These are phyloP conservation scores for Gymnobelideus leadbeateri DNA, from an alignment of 2,113 vertebrate species.

Conservation along the genomic window DNA sequence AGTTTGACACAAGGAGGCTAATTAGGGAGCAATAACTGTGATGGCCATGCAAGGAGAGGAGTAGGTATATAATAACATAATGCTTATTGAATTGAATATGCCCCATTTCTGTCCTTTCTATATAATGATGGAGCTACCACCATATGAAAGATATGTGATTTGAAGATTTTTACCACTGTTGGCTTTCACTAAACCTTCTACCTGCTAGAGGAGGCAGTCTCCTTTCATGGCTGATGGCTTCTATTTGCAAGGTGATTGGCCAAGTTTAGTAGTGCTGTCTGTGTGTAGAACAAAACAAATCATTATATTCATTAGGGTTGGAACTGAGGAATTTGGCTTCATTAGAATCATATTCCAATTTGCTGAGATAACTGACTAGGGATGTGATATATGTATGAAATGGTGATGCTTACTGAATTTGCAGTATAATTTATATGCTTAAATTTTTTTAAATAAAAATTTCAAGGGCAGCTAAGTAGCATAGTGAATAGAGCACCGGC, in stretches of 20 bases:
- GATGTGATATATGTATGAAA: background rate
- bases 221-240: background rate
- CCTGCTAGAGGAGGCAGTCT: background rate
- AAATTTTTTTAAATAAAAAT: background rate
- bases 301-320: background rate
- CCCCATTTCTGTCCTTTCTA: background rate
- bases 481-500: too few relatives aligned
- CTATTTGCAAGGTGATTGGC: background rate
- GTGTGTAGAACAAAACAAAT: background rate
- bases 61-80: background rate
- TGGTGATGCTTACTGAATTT: slow-evolving; percentile 9
- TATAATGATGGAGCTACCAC: background rate
- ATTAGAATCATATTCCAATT: background rate
- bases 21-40: background rate
- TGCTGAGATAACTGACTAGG: background rate
- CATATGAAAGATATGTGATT: background rate
- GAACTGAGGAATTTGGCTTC: background rate
- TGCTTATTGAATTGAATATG: background rate
- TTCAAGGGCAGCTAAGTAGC: too few relatives aligned
- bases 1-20: background rate
- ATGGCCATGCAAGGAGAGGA: background rate
- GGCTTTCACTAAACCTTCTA: background rate
- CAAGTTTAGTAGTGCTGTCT: background rate
- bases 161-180: background rate
- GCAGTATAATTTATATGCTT: slow-evolving; percentile 42